These are phyloP conservation scores for Opisthocomus hoazin DNA, from an alignment of 2,113 vertebrate genomes.

Conservation along the genomic window DNA sequence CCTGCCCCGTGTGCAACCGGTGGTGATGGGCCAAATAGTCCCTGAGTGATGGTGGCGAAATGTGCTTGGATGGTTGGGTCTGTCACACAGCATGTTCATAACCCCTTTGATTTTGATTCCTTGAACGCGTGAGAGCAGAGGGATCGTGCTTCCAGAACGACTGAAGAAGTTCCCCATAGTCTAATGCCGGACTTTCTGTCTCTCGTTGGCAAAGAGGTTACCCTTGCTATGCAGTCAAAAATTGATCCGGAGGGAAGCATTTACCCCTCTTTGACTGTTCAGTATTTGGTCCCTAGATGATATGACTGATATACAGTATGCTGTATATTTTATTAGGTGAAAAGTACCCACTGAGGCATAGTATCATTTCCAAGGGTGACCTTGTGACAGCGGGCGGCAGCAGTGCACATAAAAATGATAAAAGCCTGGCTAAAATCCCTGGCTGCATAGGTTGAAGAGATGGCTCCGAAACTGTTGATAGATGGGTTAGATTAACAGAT, in stretches of 20 bases:
- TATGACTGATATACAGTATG: constrained; percentile 17
- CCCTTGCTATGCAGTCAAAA: neutral
- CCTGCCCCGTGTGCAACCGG: rapidly evolving
- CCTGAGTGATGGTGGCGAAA: neutral
- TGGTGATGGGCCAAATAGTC: neutral
- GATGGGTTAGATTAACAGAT: constrained; percentile 35
- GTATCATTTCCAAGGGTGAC: constrained; percentile 61
- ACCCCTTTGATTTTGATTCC: neutral
- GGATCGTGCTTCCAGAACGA: neutral
- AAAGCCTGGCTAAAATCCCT: constrained; percentile 28
- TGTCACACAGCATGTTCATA: neutral
- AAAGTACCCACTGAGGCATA: constrained; percentile 58
- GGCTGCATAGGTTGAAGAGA: neutral
- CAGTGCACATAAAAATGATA: constrained; percentile 59
- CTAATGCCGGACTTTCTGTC: neutral
- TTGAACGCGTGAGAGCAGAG: neutral
- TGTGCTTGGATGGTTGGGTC: rapidly evolving
- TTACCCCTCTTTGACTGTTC: neutral
- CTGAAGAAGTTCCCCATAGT: neutral
- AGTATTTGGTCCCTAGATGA: neutral
- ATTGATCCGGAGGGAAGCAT: constrained; percentile 26
- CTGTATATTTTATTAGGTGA: constrained; percentile 57
- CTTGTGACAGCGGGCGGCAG: constrained; percentile 49
- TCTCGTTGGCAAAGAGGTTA: neutral
- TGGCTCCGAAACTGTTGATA: constrained; percentile 35